Evolutionary conservation across 2,888 invertebrate genomes (phyloP).

Genomic region (Rhamphomyia laevipes): DNA sequence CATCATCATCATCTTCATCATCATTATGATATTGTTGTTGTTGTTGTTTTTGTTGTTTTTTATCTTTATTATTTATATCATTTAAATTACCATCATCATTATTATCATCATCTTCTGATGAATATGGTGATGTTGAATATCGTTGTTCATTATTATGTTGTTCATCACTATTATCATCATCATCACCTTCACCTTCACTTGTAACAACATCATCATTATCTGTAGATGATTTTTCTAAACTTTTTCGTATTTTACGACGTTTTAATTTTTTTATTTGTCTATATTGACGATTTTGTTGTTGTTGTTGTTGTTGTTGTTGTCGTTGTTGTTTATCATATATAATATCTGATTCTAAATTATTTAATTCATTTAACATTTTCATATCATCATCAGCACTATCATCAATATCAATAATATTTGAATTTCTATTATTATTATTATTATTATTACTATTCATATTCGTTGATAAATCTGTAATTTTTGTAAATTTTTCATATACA

Average conservation of each 20-base stretch:
- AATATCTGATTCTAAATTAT: conserved; percentile 17
- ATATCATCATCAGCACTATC: conserved; percentile 23
- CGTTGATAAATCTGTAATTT: conserved; percentile 30
- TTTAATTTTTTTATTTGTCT: conserved; percentile 5
- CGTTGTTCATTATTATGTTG: neutral
- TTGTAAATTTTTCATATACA: conserved; percentile 24
- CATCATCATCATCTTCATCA: conserved; percentile 22
- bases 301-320: conserved; percentile 11
- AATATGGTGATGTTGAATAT: conserved; percentile 33
- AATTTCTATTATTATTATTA: conserved; percentile 18
- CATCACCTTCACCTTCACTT: neutral
- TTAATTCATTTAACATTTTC: conserved; percentile 14
- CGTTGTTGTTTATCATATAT: conserved; percentile 14
- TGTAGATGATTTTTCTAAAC: conserved; percentile 1
- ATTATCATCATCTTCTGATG: conserved; percentile 39
- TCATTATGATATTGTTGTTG: conserved; percentile 8
- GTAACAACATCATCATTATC: conserved; percentile 2
- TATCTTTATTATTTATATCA: conserved; percentile 1
- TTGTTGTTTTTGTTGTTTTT: conserved; percentile 5
- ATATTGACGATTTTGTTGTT: conserved; percentile 17
- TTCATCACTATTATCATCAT: neutral
- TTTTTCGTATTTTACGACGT: conserved; percentile 12
- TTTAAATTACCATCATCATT: conserved; percentile 15
- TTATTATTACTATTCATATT: conserved; percentile 31
- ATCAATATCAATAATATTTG: neutral